phyloP scores from a whole-genome alignment of 2,888 invertebrate species.

The Agonopterix heracliana region DNA sequence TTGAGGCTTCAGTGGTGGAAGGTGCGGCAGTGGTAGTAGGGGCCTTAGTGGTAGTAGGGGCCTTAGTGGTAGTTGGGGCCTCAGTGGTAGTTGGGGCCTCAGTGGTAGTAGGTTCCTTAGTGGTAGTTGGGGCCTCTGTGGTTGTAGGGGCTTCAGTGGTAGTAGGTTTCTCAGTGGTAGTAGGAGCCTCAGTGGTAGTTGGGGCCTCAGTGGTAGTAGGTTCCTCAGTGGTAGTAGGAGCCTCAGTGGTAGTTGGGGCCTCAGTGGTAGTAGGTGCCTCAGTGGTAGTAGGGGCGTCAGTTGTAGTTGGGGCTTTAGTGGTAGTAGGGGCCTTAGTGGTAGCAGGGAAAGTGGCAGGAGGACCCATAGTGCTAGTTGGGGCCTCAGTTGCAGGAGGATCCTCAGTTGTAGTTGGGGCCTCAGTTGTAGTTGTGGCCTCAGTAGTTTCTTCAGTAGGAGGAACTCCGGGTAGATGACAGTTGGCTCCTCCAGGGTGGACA shows the following conservation, averaged over 20 bases:
- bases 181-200: neutral
- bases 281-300: slow-evolving; percentile 8
- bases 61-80: slow-evolving; percentile 2
- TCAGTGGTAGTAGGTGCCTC: slow-evolving; percentile 10
- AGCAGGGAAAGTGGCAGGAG: slow-evolving; percentile 10
- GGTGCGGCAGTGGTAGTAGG: slow-evolving; percentile 10
- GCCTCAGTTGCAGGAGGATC: slow-evolving; percentile 6
- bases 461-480: slow-evolving; percentile 31
- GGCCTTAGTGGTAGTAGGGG: slow-evolving; percentile 7
- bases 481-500: slow-evolving; percentile 27
- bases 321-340: slow-evolving; percentile 12
- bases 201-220: slow-evolving; percentile 6
- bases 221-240: slow-evolving; percentile 8
- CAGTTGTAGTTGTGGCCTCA: neutral
- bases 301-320: slow-evolving; percentile 4
- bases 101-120: neutral
- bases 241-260: slow-evolving; percentile 2
- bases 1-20: slow-evolving; percentile 4
- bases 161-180: neutral
- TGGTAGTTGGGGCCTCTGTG: neutral
- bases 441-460: slow-evolving; percentile 5
- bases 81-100: neutral
- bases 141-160: neutral
- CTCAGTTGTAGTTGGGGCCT: slow-evolving; percentile 3
- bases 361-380: slow-evolving; percentile 7